These are phyloP conservation scores for Corythoichthys haematopterus DNA, from an alignment of 2,113 vertebrate species.

Conservation along the genomic window DNA sequence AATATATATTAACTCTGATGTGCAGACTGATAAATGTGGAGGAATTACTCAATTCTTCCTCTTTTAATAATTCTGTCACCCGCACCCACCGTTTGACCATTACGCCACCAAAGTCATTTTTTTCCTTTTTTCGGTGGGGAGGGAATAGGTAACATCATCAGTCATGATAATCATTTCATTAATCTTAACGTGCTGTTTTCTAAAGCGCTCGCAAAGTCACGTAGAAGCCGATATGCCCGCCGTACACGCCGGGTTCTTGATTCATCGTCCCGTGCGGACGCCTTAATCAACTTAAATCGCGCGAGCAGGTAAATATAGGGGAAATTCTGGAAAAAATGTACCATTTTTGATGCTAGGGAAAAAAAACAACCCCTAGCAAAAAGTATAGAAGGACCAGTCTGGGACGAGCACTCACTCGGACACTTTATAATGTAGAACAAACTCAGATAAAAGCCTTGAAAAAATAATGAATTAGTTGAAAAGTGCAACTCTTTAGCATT, in stretches of 20 bases:
- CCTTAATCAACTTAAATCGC: neutral
- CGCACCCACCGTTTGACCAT: slow-evolving; percentile 66
- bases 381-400: too few relatives aligned
- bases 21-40: slow-evolving; percentile 68
- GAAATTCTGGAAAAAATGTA: neutral
- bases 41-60: slow-evolving; percentile 70
- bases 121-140: slow-evolving; percentile 8
- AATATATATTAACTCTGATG: slow-evolving; percentile 67
- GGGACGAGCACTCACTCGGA: too few relatives aligned
- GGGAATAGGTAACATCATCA: slow-evolving; percentile 68
- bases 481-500: too few relatives aligned
- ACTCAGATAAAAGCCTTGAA: too few relatives aligned
- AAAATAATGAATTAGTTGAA: too few relatives aligned
- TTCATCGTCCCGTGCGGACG: neutral
- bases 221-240: slow-evolving; percentile 34
- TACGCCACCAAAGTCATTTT: slow-evolving; percentile 61
- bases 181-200: slow-evolving; percentile 61
- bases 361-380: neutral
- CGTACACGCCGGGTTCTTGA: neutral
- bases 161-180: slow-evolving; percentile 77
- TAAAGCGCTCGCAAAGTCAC: slow-evolving; percentile 19
- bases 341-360: neutral
- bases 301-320: neutral
- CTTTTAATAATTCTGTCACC: slow-evolving; percentile 77
- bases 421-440: too few relatives aligned